These are phyloP conservation scores for Presbytis comata DNA, from an alignment of 2,797 vertebrate genomes.

Conservation along the genomic window DNA sequence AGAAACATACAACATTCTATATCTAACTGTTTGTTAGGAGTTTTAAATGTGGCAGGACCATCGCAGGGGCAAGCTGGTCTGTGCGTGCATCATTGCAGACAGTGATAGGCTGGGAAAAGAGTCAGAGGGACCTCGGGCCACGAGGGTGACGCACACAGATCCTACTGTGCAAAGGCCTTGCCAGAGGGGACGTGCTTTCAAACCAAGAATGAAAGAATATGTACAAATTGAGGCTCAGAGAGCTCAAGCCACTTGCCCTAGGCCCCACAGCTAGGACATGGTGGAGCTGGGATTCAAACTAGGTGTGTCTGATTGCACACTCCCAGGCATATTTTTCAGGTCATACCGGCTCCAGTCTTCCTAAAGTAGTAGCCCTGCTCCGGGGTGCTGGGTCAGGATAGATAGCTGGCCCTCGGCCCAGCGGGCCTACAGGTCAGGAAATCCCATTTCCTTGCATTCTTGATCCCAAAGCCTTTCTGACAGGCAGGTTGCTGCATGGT, in stretches of 20 bases:
- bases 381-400: not conserved
- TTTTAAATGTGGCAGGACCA: not conserved
- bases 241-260: not conserved
- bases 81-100: not conserved
- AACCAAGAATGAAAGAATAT: not conserved
- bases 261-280: not conserved
- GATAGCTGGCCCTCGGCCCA: not conserved
- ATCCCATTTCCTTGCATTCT: not conserved
- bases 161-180: not conserved
- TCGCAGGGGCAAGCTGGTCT: fast-evolving
- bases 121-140: not conserved
- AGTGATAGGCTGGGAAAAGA: not conserved
- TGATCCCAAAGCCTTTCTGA: not conserved
- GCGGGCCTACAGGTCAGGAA: not conserved
- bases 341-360: not conserved
- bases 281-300: not conserved
- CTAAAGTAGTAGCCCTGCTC: not conserved
- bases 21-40: not conserved
- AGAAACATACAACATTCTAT: not conserved
- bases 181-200: not conserved
- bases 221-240: not conserved
- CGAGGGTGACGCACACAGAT: fast-evolving
- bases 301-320: not conserved
- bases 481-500: not conserved
- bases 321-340: not conserved